phyloP scores from a whole-genome alignment of 2,113 vertebrate genomes.

The Ellobius talpinus region DNA sequence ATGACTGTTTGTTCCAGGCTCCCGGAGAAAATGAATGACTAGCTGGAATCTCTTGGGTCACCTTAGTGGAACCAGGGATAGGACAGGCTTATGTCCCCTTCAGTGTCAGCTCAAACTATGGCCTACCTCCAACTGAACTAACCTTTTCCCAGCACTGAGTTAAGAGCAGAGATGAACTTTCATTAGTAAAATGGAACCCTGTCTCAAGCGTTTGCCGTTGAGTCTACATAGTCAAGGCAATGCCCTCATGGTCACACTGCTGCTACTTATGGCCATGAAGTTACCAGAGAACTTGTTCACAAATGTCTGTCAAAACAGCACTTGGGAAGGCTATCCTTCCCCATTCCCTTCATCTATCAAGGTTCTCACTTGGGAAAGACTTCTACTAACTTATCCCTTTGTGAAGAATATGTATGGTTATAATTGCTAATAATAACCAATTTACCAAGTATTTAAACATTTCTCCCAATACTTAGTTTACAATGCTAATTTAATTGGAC shows the following conservation, averaged over 20 bases:
- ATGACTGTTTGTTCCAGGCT: not conserved
- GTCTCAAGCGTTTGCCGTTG: slow-evolving; percentile 15
- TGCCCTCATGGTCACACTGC: not conserved
- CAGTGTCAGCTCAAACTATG: not conserved
- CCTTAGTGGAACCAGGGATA: not conserved
- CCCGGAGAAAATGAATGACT: slow-evolving; percentile 38
- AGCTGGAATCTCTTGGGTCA: slow-evolving; percentile 34
- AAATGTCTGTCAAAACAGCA: slow-evolving; percentile 5
- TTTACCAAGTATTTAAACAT: slow-evolving; percentile 63
- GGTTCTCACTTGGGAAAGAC: slow-evolving; percentile 35
- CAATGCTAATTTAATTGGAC: slow-evolving; percentile 51
- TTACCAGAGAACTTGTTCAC: slow-evolving; percentile 6
- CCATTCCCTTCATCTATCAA: not conserved
- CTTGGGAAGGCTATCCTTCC: not conserved
- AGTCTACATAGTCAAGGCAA: slow-evolving; percentile 40
- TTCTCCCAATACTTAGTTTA: slow-evolving; percentile 48
- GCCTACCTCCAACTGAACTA: not conserved
- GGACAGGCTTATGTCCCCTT: not conserved
- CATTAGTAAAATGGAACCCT: not conserved
- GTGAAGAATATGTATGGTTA: slow-evolving; percentile 8
- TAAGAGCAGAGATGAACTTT: slow-evolving; percentile 18
- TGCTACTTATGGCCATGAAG: not conserved
- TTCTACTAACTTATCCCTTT: slow-evolving; percentile 55
- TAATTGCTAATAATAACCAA: slow-evolving; percentile 2
- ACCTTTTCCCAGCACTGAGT: not conserved